Evolutionary conservation across 2,888 invertebrate species (phyloP).

Genomic region (Plutella xylostella): DNA sequence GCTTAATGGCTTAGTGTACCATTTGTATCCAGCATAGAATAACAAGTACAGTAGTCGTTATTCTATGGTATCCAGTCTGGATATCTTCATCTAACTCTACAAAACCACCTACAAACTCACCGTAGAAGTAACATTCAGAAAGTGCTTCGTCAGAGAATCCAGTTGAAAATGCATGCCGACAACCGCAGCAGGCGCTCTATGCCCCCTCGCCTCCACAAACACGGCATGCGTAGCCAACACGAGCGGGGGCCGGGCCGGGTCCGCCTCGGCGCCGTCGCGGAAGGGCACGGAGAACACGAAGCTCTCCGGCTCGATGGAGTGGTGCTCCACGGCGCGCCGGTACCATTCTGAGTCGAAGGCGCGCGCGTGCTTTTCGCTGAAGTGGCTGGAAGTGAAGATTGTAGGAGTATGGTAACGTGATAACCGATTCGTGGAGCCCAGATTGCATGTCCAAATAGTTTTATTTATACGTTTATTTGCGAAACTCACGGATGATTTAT

Average conservation of each 20-base stretch:
- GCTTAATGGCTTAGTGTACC: no score
- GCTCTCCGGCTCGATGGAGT: constrained; percentile 86
- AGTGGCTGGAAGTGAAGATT: constrained; percentile 70
- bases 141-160: constrained; percentile 84
- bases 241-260: constrained; percentile 67
- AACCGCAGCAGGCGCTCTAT: constrained; percentile 89
- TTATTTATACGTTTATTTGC: no score
- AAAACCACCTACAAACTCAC: constrained; percentile 58
- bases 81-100: no score
- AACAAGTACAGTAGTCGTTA: no score
- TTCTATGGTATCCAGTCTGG: no score
- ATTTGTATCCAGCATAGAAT: no score
- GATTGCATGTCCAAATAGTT: no score
- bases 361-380: constrained; percentile 81
- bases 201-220: constrained; percentile 85
- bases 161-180: constrained; percentile 92
- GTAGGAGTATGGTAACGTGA: no score
- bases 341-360: constrained; percentile 94
- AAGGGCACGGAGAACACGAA: constrained; percentile 92
- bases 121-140: constrained; percentile 88
- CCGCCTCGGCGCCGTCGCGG: constrained; percentile 69
- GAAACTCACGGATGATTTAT: no score
- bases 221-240: constrained; percentile 94
- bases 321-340: constrained; percentile 90
- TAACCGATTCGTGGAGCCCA: no score